A percentile compares a stretch with the other conserved stretches of the same genome.
Conservation (phyloP, 2,888 invertebrate genomes). For the Drosophila putrida region DNA sequence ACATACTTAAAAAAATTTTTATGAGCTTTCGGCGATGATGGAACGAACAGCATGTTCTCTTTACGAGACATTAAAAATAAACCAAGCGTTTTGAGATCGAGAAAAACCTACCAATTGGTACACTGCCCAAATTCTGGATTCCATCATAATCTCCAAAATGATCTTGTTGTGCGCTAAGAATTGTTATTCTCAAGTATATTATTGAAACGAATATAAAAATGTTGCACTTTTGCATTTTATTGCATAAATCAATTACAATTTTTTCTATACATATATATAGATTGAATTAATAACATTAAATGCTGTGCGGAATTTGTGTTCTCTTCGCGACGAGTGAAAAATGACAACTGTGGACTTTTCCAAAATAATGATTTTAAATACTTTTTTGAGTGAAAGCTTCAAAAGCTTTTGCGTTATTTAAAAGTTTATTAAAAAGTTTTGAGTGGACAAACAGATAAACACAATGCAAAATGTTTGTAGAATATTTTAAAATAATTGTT, state of each 20-base stretch:
- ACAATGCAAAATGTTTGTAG: not conserved
- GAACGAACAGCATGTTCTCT: conserved; percentile 77
- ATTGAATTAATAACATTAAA: conserved; percentile 20
- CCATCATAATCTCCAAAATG: conserved; percentile 46
- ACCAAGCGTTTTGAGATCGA: conserved; percentile 50
- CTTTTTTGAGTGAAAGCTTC: conserved; percentile 61
- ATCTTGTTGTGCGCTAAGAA: conserved; percentile 51
- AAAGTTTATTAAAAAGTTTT: conserved; percentile 34
- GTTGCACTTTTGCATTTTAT: conserved; percentile 44
- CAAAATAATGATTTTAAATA: conserved; percentile 52
- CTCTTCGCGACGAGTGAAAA: conserved; percentile 41
- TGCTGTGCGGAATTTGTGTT: conserved; percentile 15
- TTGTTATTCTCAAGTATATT: conserved; percentile 13
- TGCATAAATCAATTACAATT: conserved; percentile 25
- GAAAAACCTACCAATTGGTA: conserved; percentile 71
- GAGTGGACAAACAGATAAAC: conserved; percentile 14
- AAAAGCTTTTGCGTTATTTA: conserved; percentile 41
- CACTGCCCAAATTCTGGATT: conserved; percentile 50
- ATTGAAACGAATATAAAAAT: conserved; percentile 22
- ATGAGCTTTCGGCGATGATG: conserved; percentile 77
- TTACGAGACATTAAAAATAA: conserved; percentile 77
- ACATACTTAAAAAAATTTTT: conserved; percentile 65
- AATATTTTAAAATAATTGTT: not conserved
- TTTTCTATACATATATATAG: conserved; percentile 26
- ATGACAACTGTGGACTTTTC: conserved; percentile 48